Conservation (phyloP, 1,140 invertebrate genomes). For the Cydia fagiglandana region DNA sequence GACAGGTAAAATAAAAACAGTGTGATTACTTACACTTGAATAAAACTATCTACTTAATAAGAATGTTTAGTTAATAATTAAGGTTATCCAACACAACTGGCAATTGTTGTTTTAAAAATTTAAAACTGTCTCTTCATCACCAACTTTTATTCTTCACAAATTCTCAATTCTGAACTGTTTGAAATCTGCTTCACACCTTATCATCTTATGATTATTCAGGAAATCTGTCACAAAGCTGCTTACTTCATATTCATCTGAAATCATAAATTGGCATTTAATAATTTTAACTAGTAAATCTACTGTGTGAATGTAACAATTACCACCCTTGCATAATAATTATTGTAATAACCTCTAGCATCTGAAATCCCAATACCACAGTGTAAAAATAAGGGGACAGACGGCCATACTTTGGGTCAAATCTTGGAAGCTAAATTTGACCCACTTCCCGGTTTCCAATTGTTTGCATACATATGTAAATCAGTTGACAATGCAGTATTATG, state of each 20-base stretch:
- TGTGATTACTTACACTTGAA: neutral
- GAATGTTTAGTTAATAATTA: neutral
- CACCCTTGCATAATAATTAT: too few relatives aligned
- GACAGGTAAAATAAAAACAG: neutral
- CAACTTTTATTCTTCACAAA: slow-evolving; percentile 14
- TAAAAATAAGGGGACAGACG: neutral
- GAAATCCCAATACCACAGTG: too few relatives aligned
- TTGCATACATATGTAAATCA: too few relatives aligned
- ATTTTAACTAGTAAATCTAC: too few relatives aligned
- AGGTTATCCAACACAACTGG: neutral
- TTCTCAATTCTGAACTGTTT: slow-evolving; percentile 69
- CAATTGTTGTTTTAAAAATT: neutral
- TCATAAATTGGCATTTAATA: slow-evolving; percentile 6
- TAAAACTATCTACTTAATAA: neutral
- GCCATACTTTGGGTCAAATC: too few relatives aligned
- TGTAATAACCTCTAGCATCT: too few relatives aligned
- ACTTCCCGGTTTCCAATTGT: too few relatives aligned
- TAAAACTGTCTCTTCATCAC: neutral
- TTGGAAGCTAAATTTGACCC: too few relatives aligned
- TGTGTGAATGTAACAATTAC: too few relatives aligned
- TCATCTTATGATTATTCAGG: slow-evolving; percentile 66
- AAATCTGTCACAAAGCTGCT: slow-evolving; percentile 72
- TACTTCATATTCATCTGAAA: slow-evolving; percentile 77
- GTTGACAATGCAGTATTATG: too few relatives aligned
- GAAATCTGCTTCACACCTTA: slow-evolving; percentile 74